These are phyloP conservation scores for Dexiosoma caninum DNA, from an alignment of 2,888 invertebrate genomes.

Conservation along the genomic window DNA sequence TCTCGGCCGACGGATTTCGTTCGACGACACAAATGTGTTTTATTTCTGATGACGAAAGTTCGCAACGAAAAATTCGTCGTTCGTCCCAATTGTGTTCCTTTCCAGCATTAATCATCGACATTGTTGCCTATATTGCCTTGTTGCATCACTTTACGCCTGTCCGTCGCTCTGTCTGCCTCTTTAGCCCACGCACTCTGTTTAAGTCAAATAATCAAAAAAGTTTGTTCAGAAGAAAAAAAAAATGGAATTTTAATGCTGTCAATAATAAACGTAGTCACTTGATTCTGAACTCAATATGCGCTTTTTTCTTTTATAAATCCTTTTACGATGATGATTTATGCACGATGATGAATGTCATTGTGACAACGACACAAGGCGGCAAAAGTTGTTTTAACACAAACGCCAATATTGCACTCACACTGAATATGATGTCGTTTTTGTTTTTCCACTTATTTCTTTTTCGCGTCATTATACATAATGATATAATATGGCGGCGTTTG, in stretches of 20 bases:
- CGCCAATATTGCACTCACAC: conserved; percentile 27
- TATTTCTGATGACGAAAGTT: too few species aligned
- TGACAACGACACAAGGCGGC: conserved; percentile 54
- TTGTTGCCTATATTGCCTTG: neutral
- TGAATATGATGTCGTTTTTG: neutral
- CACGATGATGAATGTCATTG: conserved; percentile 54
- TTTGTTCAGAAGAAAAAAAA: neutral
- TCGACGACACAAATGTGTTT: too few species aligned
- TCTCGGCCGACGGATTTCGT: too few species aligned
- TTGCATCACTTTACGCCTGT: neutral
- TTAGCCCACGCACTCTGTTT: neutral
- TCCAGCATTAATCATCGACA: conserved; percentile 54
- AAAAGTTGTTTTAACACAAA: conserved; percentile 56
- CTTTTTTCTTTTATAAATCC: conserved; percentile 56
- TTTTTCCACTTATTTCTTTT: neutral
- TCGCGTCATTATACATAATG: conserved; percentile 47
- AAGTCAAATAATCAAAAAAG: conserved; percentile 1
- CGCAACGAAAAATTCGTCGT: too few species aligned
- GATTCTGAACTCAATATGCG: conserved; percentile 32
- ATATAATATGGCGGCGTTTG: conserved; percentile 59
- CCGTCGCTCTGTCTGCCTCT: neutral
- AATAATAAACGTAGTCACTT: neutral
- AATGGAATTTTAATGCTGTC: conserved; percentile 2
- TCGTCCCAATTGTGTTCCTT: too few species aligned
- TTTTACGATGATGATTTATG: conserved; percentile 62